A percentile compares a stretch with the other conserved stretches of the same genome.
Evolutionary conservation across 2,888 invertebrate species (phyloP).

Genomic region (Melipona beecheii): DNA sequence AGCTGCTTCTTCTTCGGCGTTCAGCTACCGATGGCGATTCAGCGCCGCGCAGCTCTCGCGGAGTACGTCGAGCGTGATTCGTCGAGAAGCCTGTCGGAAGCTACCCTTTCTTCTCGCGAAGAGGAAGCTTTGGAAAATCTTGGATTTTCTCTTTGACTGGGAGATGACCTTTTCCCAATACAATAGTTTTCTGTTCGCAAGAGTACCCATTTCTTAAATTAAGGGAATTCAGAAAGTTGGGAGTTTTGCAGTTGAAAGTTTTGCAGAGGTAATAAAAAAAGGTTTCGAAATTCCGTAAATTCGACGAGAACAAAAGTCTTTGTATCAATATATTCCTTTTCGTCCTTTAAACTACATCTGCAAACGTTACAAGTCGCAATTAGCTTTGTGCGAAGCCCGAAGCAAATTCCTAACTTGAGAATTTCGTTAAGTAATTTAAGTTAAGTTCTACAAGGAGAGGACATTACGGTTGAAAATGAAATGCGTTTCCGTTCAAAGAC

Average conservation of each 20-base stretch:
- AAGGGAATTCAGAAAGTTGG: too few species aligned
- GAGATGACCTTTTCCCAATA: not conserved
- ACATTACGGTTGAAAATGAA: too few species aligned
- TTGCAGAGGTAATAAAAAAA: too few species aligned
- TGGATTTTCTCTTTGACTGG: too few species aligned
- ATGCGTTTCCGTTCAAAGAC: too few species aligned
- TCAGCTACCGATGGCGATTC: not conserved
- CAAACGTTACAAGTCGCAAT: not conserved
- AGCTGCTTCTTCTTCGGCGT: constrained; percentile 6
- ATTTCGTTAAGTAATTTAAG: not conserved
- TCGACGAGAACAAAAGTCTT: too few species aligned
- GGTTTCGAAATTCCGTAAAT: too few species aligned
- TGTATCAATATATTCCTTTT: not conserved
- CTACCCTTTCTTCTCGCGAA: not conserved
- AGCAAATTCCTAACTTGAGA: too few species aligned
- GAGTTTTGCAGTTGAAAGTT: too few species aligned
- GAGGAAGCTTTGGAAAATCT: not conserved
- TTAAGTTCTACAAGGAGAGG: not conserved
- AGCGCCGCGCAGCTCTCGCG: not conserved
- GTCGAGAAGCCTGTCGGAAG: not conserved
- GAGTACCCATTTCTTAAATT: too few species aligned
- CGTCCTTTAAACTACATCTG: not conserved
- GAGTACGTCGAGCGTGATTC: too few species aligned
- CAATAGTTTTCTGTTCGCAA: not conserved
- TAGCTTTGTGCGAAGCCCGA: too few species aligned